These are phyloP conservation scores for Caenorhabditis drosophilae DNA, from an alignment of 2,888 invertebrate genomes.

Conservation along the genomic window DNA sequence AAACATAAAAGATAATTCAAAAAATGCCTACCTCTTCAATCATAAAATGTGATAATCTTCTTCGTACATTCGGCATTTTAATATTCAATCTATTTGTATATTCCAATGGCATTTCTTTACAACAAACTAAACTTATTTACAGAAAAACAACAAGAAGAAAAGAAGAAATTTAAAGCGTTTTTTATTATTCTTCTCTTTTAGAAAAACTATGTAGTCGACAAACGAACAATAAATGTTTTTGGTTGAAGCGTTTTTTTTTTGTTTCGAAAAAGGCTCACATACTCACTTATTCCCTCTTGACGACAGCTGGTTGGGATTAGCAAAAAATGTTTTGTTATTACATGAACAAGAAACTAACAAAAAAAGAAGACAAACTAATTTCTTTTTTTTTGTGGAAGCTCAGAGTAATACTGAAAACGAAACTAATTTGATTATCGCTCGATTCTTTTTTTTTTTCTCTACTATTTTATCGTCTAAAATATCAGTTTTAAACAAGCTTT, in stretches of 20 bases:
- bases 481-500: too few species aligned
- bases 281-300: too few species aligned
- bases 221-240: background rate
- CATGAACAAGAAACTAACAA: too few species aligned
- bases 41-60: slow-evolving; percentile 37
- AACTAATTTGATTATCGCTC: too few species aligned
- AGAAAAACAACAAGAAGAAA: background rate
- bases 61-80: slow-evolving; percentile 32
- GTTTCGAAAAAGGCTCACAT: background rate
- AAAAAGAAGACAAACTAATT: too few species aligned
- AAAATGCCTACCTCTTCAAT: slow-evolving; percentile 27
- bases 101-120: slow-evolving; percentile 21
- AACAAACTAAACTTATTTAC: background rate
- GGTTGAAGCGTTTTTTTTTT: background rate
- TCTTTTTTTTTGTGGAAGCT: too few species aligned
- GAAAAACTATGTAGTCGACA: background rate
- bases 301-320: too few species aligned
- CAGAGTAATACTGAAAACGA: too few species aligned
- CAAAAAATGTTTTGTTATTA: too few species aligned
- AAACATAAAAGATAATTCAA: too few species aligned
- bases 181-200: background rate
- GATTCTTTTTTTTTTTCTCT: too few species aligned
- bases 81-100: slow-evolving; percentile 22
- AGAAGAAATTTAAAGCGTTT: background rate
- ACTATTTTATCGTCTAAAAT: too few species aligned